A percentile compares a stretch with the other conserved stretches of the same genome.
Conservation (phyloP, 2,113 vertebrate genomes). For the Platycercus adscitus region DNA sequence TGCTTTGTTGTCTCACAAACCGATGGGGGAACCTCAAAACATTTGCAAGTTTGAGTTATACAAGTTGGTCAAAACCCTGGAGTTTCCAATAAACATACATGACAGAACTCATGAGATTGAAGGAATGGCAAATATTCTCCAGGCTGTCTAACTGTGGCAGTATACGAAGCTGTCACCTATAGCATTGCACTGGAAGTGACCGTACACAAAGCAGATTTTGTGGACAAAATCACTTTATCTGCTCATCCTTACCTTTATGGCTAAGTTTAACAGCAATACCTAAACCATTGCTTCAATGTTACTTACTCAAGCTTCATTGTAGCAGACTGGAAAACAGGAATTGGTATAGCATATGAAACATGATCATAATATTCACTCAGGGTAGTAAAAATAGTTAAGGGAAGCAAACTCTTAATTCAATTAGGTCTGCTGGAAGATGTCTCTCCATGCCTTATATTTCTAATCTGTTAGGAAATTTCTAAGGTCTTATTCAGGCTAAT, state of each 20-base stretch:
- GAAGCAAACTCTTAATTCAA: neutral
- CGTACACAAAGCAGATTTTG: neutral
- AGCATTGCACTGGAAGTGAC: neutral
- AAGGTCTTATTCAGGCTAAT: neutral
- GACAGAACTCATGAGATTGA: neutral
- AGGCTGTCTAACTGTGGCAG: neutral
- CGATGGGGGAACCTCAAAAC: neutral
- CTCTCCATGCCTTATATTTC: neutral
- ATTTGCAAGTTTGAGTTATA: neutral
- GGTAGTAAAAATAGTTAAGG: neutral
- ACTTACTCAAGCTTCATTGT: neutral
- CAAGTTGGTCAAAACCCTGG: neutral
- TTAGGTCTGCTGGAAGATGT: neutral
- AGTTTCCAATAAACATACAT: neutral
- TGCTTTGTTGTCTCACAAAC: neutral
- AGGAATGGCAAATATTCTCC: neutral
- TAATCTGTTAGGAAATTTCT: neutral
- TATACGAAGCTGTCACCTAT: neutral
- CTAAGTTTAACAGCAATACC: neutral
- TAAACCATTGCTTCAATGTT: neutral
- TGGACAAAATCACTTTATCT: neutral
- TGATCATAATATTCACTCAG: neutral
- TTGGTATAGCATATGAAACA: neutral
- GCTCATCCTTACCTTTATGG: neutral
- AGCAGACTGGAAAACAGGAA: neutral